Base-by-base conservation (phyloP, 2,113 vertebrate species). In the Terrapene triunguis region DNA sequence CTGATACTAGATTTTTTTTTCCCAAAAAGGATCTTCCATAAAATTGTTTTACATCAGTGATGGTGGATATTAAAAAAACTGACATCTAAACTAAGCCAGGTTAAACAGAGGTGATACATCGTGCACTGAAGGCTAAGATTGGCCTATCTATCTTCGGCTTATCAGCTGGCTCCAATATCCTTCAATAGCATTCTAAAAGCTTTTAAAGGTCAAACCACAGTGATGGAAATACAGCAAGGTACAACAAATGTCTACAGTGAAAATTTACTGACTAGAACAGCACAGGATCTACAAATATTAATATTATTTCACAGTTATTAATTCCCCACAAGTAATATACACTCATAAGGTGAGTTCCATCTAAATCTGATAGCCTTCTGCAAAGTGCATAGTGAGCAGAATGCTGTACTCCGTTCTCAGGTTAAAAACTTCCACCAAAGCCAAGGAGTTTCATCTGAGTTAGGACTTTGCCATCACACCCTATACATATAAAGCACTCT, bases 161-260 rank as follows among this genome's bases (percentile, higher is more conserved):
- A 89, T 82, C 83, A 91, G 29, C 25, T 57, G 76, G 11, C 6
- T 91, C 48, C 38, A 78, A 29, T 72, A 62, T 51, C 80, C 84
- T 89, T 92, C 95, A 88, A 76, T 32, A 57, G 19, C 38, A 93
- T 94, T 89, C 44, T 27, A 38, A 92, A 89, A 82, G 88, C 22
- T 29, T 84, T 84, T 72, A 87, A 94, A 93, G 50, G 85, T 87
- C 89, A 94, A 25, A 88, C 53, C 2, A 89, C 5, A 93, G 55
- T 38, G 88, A 86, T 25, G 78, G 42, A 97, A 92, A 91, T 82
- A 83, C 4, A 80, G 21, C 8, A 82, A 87, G 84, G 89, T 62
- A 54, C 13, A 94, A 22, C 35, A 88, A 76, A 50, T 4, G 51
- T 62, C 51, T 22, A 42, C 27, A 86, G 29, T 59, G 62, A 93